phyloP scores from a whole-genome alignment of 2,888 invertebrate species.

The Andrena camellia region DNA sequence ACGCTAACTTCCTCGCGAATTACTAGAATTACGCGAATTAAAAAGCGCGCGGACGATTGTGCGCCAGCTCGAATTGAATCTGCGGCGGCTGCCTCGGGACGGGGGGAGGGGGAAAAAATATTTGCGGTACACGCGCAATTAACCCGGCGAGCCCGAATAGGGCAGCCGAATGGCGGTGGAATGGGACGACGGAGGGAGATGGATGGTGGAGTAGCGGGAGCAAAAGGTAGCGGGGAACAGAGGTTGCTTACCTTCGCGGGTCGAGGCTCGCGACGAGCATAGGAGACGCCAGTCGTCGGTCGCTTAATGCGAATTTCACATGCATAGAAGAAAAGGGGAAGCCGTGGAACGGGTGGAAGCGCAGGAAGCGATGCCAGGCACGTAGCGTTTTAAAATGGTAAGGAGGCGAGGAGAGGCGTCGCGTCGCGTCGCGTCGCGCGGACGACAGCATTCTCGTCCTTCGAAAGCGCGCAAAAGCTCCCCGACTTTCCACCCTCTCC shows the following conservation, averaged over 20 bases:
- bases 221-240: slow-evolving; percentile 30
- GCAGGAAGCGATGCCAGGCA: slow-evolving; percentile 76
- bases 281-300: slow-evolving; percentile 53
- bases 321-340: slow-evolving; percentile 64
- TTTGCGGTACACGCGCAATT: slow-evolving; percentile 58
- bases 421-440: slow-evolving; percentile 44
- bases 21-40: neutral
- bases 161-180: neutral
- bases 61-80: slow-evolving; percentile 36
- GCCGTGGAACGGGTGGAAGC: slow-evolving; percentile 38
- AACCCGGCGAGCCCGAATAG: slow-evolving; percentile 51
- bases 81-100: neutral
- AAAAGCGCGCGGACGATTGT: slow-evolving; percentile 26
- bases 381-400: slow-evolving; percentile 80
- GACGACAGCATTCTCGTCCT: slow-evolving; percentile 68
- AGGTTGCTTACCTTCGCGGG: slow-evolving; percentile 45
- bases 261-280: slow-evolving; percentile 31
- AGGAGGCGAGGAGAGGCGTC: slow-evolving; percentile 54
- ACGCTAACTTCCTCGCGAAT: no score
- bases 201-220: neutral
- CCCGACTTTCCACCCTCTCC: slow-evolving; percentile 41
- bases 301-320: slow-evolving; percentile 77
- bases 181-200: neutral
- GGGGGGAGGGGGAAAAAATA: slow-evolving; percentile 29
- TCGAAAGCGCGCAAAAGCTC: slow-evolving; percentile 60